Base-by-base conservation (phyloP, 2,888 invertebrate genomes). In the Opisthograptis luteolata region DNA sequence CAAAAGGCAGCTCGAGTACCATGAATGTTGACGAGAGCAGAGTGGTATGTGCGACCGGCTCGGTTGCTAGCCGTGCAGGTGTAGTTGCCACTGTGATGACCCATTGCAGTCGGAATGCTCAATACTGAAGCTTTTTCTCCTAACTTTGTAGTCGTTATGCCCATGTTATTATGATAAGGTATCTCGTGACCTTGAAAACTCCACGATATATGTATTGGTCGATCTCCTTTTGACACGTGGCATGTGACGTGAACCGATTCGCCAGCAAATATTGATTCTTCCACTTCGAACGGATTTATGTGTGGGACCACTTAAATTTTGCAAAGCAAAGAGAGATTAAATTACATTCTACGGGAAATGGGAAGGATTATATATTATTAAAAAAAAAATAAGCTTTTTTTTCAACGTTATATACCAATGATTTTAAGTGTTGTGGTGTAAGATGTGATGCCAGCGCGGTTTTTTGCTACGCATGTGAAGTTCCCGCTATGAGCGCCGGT, bases 181-280 rank as follows among this genome's bases (percentile, higher is more conserved):
- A 94, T 92, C 50, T 92, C 91, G 56, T 90, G 84, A 69, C 93
- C 93, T 74, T 94, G 93, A 75, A 94, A 92, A 67, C 87, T 92
- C 95, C 95, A 96, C 35, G 88, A 85, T 64, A 96, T 94, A 70
- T 92, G 92, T 62, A 96, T 87, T 32, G 95, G 95, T 41, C 92
- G 84, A 81, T 95, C 95, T 58, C 95, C 94, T 76, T 94, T 93
- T 37, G 93, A 92, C 45, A 94, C 93, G 66, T 93, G 93, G 76
- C 94, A 94, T 58, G 92, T 92, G 44, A 94, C 87, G 60, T 93
- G 93, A 48, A 93, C 93, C 57, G 92, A 92, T 76, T 94, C 94
- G 30, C 94, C 94, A 50, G 93, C 93, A 69, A 94, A 93, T 60
- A 93, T 92, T 44, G 94, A 92, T 66, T 93, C 93, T 68, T 94